These are phyloP conservation scores for Drymodes brunneopygia DNA, from an alignment of 2,113 vertebrate genomes.

Conservation along the genomic window DNA sequence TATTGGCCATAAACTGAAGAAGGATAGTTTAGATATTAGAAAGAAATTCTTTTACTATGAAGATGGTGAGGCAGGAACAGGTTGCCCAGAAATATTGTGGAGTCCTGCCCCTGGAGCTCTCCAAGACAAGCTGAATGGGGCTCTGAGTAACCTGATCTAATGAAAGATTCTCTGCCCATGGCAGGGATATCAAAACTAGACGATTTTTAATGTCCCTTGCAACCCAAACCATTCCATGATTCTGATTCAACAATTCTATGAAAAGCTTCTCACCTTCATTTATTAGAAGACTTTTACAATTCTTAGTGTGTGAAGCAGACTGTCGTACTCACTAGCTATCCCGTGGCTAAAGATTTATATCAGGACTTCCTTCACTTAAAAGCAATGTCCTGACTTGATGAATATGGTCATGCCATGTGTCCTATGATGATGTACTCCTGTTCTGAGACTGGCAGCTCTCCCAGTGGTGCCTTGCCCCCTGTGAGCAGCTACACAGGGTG, in stretches of 20 bases:
- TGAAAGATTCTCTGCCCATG: neutral
- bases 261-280: neutral
- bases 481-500: neutral
- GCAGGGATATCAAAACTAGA: neutral
- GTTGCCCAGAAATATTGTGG: neutral
- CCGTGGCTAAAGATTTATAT: neutral
- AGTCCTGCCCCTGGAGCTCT: neutral
- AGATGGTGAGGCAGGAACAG: neutral
- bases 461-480: neutral
- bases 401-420: neutral
- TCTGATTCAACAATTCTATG: neutral
- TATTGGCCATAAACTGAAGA: neutral
- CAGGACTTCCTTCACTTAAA: neutral
- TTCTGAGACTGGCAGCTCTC: neutral
- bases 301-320: neutral
- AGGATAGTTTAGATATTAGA: neutral
- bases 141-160: neutral
- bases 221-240: neutral
- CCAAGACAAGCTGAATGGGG: neutral
- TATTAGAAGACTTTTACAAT: neutral
- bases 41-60: neutral
- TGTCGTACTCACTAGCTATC: neutral
- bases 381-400: fast-evolving
- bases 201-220: neutral
- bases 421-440: neutral